Evolutionary conservation across 2,797 vertebrate species (phyloP).

Genomic region (Poeciliopsis gracilis): DNA sequence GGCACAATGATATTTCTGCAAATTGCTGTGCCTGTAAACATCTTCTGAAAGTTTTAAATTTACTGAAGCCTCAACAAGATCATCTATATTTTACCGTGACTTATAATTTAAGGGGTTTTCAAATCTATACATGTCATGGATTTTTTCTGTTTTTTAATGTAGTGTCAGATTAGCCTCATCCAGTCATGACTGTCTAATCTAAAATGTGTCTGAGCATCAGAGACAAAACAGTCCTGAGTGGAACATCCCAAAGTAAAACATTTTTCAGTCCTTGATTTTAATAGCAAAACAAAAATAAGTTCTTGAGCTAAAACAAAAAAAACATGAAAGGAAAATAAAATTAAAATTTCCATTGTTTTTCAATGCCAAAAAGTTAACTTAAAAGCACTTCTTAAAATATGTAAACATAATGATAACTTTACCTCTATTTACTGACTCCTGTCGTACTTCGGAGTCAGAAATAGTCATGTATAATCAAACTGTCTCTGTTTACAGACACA

Average conservation of each 20-base stretch:
- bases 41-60: background rate
- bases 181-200: background rate
- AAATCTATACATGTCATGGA: background rate
- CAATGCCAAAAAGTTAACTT: background rate
- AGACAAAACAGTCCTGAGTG: background rate
- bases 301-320: background rate
- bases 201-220: background rate
- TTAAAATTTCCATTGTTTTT: background rate
- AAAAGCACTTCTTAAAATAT: background rate
- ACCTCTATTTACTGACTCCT: background rate
- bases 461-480: background rate
- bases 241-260: background rate
- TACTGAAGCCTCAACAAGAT: background rate
- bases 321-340: background rate
- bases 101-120: background rate
- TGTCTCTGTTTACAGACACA: background rate
- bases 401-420: background rate
- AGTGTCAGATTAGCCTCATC: background rate
- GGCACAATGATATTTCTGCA: background rate
- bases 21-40: background rate
- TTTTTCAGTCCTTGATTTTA: background rate
- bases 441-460: background rate
- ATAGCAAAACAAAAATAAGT: background rate
- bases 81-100: too few species aligned
- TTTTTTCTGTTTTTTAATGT: background rate